Evolutionary conservation across 64 coral and sea anemone genomes (phyloP), one percentile per base, ranked within the genome.

Genomic region (Anthopleura sola): DNA sequence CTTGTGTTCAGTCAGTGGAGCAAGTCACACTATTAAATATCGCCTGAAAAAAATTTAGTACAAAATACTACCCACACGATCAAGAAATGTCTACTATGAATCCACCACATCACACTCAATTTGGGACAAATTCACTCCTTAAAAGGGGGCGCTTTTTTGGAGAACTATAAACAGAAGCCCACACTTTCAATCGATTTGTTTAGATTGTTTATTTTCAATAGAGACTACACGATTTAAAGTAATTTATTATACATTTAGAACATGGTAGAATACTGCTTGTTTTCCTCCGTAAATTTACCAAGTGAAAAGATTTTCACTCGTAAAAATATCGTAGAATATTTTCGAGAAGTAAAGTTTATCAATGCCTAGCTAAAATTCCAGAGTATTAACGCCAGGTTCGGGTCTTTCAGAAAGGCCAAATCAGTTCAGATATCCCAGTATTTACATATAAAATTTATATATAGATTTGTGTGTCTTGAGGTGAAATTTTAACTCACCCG

Each of bases 381-480:
- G 66, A 34, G 11, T 34, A 0, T 15, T 17, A 29, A 32, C 34
- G 11, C 24, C 24, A 26, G 58, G 13, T 34, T 71, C 66, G 29
- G 15, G 14, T n/a, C 24, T 66, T 29, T 44, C 9, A 44, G 3
- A 66, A 24, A 66, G 24, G n/a, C 29, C 23, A 34, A 34, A 28
- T 71, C n/a, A 34, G 66, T 71, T 0, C 15, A 71, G 14, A 71
- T 34, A 71, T 71, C 29, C 66, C 12, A 28, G 66, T 71, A 71
- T 71, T 71, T 71, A 71, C 66, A 36, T 71, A 71, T 71, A 34
- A 32, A 71, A 71, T 62, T 34, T 71, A 71, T 71, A 71, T 71
- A 71, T 71, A 71, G 26, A 71, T 66, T 71, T 71, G 66, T 34
- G 66, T 71, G 66, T 71, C 16, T 34, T 33, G 29, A 34, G 12